These are phyloP conservation scores for Drosophila eugracilis DNA, from an alignment of 1,140 invertebrate species.

Conservation along the genomic window DNA sequence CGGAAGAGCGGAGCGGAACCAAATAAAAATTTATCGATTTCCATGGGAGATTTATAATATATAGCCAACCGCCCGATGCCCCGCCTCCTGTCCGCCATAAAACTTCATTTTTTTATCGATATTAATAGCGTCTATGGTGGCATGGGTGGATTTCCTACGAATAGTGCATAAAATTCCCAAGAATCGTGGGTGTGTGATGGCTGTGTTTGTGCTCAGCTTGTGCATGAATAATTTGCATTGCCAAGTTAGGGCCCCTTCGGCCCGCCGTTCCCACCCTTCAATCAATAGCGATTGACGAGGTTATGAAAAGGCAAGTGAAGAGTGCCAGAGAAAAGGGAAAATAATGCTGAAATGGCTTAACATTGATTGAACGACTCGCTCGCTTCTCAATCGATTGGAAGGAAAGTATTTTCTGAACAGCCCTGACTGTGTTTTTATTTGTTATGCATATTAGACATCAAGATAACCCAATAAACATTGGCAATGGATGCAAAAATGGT, in stretches of 20 bases:
- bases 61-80: constrained; percentile 10
- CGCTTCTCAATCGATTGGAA: constrained; percentile 20
- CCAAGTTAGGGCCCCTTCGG: constrained; percentile 13
- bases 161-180: constrained; percentile 59
- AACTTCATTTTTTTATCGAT: constrained; percentile 26
- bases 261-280: constrained; percentile 16
- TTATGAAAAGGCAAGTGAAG: constrained; percentile 46
- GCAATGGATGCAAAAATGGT: constrained; percentile 1
- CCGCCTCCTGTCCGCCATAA: constrained; percentile 19
- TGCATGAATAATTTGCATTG: constrained; percentile 68
- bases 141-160: constrained; percentile 26
- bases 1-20: constrained; percentile 63
- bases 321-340: constrained; percentile 13
- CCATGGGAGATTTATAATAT: constrained; percentile 36
- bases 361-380: constrained; percentile 46
- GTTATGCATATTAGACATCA: constrained; percentile 40
- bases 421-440: constrained; percentile 29
- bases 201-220: constrained; percentile 33
- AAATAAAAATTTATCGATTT: constrained; percentile 80
- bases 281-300: constrained; percentile 68
- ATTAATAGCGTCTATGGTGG: constrained; percentile 68
- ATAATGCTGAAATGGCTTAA: constrained; percentile 43
- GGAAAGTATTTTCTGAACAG: constrained; percentile 4
- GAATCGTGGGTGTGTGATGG: constrained; percentile 18
- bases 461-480: neutral